Evolutionary conservation across 2,797 vertebrate genomes (phyloP), one percentile per base, ranked within the genome.

Genomic region (Epinephelus coioides): DNA sequence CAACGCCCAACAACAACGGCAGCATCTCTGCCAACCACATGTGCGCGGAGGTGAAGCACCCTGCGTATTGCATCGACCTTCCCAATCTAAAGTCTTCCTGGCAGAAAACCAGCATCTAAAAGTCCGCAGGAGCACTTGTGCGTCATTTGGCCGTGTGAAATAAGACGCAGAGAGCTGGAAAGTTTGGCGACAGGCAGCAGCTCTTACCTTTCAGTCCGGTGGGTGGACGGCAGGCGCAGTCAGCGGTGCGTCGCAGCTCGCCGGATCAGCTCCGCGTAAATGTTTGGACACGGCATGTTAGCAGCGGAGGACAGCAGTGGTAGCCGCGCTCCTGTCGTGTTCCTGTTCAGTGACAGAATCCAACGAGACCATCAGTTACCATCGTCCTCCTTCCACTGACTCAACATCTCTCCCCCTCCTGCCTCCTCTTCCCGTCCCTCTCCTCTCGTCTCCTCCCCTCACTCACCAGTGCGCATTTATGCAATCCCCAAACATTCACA

Each of bases 391-490:
- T 57, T 34, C 49, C 78, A 49, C 67, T 71, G 73, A 62, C 56
- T 85, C 64, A 56, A 61, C 63, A 38, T 23, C 1, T 38, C 73
- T 6, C 66, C 61, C 11, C 73, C 54, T 59, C 46, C 34, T 44
- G 27, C 66, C 62, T 44, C 60, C 57, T 71, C 73, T 57, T 50
- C 40, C 51, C 61, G 38, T 44, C 47, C 68, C 56, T 55, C 55
- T 34, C 77, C 60, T 68, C 73, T 11, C 57, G 43, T 53, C 83
- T 73, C 78, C 85, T 64, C 79, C 83, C 81, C 69, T 77, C 79
- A 69, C 72, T 82, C 75, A 73, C 68, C 54, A 49, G 71, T 30
- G 84, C 83, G 85, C 74, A 82, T 85, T 78, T 76, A 86, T 80
- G 72, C 85, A 86, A 43, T 56, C 34, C 63, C 18, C n/a, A 60